phyloP scores from a whole-genome alignment of 2,113 vertebrate species.

The Tursiops truncatus region DNA sequence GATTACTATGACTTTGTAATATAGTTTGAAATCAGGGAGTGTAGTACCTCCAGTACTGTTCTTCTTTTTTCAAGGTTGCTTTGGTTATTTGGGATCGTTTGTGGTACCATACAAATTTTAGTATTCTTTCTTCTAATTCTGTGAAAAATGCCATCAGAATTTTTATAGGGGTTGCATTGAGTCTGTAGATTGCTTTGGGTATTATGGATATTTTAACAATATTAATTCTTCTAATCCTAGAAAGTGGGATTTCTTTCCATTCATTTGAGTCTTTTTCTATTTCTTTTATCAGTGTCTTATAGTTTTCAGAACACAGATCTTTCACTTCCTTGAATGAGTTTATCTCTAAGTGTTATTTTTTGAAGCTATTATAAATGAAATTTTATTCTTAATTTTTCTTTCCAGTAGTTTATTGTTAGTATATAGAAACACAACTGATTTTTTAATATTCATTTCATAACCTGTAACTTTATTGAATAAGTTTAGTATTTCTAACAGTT shows the following conservation, averaged over 20 bases:
- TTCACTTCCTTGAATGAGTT: background rate
- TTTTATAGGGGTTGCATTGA: background rate
- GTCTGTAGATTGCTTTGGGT: background rate
- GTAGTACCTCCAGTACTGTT: background rate
- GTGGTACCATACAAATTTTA: background rate
- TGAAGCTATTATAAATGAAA: background rate
- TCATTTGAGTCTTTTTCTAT: background rate
- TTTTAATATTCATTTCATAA: background rate
- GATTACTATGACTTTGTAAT: background rate
- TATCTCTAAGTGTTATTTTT: background rate
- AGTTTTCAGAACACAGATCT: background rate
- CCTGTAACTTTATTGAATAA: background rate
- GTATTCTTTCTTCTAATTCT: background rate
- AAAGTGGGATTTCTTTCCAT: background rate
- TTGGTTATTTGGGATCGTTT: background rate
- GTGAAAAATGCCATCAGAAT: background rate
- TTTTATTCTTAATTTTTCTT: background rate
- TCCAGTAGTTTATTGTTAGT: background rate
- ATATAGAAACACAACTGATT: background rate
- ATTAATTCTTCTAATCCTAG: background rate
- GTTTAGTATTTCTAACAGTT: background rate
- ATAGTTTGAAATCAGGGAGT: background rate
- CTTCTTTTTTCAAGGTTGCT: background rate
- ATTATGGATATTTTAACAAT: background rate
- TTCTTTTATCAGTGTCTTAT: background rate